Conservation (phyloP, 2,113 vertebrate species). For the Phyllopteryx taeniolatus region DNA sequence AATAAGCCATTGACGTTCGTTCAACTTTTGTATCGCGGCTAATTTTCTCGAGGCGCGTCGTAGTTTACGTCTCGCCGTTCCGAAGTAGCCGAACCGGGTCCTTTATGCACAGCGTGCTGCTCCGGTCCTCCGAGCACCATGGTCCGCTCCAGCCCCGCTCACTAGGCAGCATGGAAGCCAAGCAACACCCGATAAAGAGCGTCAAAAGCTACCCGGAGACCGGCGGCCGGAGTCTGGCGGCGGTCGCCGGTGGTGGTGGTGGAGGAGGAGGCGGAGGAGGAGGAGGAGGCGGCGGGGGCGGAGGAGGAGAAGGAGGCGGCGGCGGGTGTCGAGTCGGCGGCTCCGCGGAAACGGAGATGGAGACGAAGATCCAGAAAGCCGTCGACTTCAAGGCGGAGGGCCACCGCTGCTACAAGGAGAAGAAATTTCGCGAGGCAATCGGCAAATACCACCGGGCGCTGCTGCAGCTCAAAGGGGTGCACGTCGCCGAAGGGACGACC, state of each 20-base stretch:
- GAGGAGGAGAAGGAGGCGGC: conserved; percentile 56
- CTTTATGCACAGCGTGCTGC: conserved; percentile 78
- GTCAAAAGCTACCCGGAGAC: conserved; percentile 75
- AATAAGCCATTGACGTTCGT: not conserved
- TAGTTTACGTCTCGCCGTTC: conserved; percentile 34
- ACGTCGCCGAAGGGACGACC: conserved; percentile 73
- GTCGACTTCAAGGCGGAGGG: conserved; percentile 88
- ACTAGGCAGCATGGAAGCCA: conserved; percentile 77
- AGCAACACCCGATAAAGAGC: conserved; percentile 73
- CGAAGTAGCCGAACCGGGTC: conserved; percentile 43
- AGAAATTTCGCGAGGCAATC: conserved; percentile 91
- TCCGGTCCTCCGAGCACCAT: conserved; percentile 74
- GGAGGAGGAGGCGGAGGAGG: conserved; percentile 53
- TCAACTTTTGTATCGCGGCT: not conserved
- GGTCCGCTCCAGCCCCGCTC: conserved; percentile 68
- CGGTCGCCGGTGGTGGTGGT: conserved; percentile 62
- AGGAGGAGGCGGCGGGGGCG: conserved; percentile 49
- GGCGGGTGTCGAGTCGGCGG: conserved; percentile 51
- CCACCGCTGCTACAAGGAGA: conserved; percentile 88
- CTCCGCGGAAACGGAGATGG: conserved; percentile 77
- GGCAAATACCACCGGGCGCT: conserved; percentile 90
- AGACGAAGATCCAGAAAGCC: conserved; percentile 84
- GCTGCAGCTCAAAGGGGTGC: conserved; percentile 86
- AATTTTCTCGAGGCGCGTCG: not conserved
- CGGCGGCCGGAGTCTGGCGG: conserved; percentile 77